A percentile compares a stretch with the other conserved stretches of the same genome.
These are phyloP conservation scores for Oophaga pumilio DNA, from an alignment of 2,113 vertebrate species.

Conservation along the genomic window DNA sequence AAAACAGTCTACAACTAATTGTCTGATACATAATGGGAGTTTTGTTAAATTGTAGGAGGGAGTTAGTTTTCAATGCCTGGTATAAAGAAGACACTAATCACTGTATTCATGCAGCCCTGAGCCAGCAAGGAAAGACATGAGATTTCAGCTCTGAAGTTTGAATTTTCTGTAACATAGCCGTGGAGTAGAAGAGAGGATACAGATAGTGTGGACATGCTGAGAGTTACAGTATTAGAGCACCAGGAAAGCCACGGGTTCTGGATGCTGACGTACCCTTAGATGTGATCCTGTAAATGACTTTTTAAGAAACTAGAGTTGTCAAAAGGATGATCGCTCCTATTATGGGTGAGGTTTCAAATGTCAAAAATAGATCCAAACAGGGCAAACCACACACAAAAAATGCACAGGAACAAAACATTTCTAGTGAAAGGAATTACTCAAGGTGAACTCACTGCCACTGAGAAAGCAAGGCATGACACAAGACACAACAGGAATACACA, in stretches of 20 bases:
- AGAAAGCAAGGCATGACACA: neutral
- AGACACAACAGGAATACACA: constrained; percentile 3
- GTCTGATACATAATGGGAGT: too few relatives aligned
- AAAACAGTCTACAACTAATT: too few relatives aligned
- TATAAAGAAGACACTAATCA: neutral
- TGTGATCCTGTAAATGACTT: neutral
- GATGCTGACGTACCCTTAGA: neutral
- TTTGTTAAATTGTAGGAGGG: too few relatives aligned
- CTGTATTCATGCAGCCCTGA: neutral
- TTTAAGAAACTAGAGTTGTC: neutral
- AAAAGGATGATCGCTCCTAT: neutral
- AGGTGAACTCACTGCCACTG: neutral
- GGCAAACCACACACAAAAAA: constrained; percentile 1
- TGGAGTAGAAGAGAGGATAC: neutral
- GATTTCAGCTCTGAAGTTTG: neutral
- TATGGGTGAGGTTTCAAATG: constrained; percentile 16
- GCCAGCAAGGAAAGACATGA: neutral
- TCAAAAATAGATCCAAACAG: neutral
- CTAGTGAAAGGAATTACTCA: neutral
- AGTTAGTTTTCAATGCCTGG: too few relatives aligned
- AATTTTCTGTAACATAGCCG: neutral
- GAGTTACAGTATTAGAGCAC: neutral
- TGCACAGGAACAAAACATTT: neutral
- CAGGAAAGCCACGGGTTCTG: neutral
- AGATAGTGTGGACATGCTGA: neutral